Evolutionary conservation across 2,113 vertebrate genomes (phyloP).

Genomic region (Malurus elegans): DNA sequence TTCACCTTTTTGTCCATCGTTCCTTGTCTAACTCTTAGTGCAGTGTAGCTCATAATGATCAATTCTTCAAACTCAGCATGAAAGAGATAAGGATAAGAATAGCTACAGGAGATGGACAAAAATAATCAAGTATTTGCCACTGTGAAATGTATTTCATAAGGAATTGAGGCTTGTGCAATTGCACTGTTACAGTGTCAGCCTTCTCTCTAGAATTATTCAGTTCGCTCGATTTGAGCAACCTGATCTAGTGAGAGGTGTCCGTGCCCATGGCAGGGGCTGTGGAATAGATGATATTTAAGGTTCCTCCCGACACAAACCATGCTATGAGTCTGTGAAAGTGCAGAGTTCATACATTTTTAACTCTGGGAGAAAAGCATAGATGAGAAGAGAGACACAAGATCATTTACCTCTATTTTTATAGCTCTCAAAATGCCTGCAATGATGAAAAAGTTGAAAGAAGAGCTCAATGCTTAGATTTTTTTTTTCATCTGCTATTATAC

Average conservation of each 20-base stretch:
- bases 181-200: not conserved
- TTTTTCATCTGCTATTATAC: not conserved
- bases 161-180: not conserved
- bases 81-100: not conserved
- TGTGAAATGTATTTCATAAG: not conserved
- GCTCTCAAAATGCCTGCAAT: not conserved
- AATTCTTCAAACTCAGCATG: not conserved
- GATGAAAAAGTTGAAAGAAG: not conserved
- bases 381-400: not conserved
- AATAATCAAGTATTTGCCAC: not conserved
- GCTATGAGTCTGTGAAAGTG: not conserved
- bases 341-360: not conserved
- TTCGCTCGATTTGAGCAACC: not conserved
- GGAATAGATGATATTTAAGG: not conserved
- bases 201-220: not conserved
- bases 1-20: not conserved
- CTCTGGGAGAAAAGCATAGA: fast-evolving
- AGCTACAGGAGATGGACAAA: not conserved
- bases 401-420: not conserved
- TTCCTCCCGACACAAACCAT: not conserved
- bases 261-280: not conserved
- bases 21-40: not conserved
- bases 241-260: not conserved
- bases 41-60: not conserved
- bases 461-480: not conserved